Base-by-base conservation (phyloP, 2,888 invertebrate genomes). In the Strigamia crassipes region DNA sequence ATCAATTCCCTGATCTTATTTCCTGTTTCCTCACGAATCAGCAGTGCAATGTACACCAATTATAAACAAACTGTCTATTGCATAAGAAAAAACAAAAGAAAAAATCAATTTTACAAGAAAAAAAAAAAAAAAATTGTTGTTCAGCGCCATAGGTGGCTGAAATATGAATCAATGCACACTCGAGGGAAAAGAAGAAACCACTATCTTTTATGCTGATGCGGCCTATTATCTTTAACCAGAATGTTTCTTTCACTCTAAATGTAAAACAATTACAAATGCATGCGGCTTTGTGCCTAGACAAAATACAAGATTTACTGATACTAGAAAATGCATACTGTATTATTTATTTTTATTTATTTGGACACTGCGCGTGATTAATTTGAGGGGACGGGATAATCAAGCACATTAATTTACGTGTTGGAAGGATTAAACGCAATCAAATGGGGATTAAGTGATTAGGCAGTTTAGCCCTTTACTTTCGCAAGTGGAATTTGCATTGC, bases 351-450 rank as follows among this genome's bases (percentile, higher is more conserved):
- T n/a, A n/a, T n/a, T n/a, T n/a, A n/a, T n/a, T n/a, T n/a, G 5
- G 5, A n/a, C 56, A 61, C 21, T 21, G 9, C 9, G 10, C 18
- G 18, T 61, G 61, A 61, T 61, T 61, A 61, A 61, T 61, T 61
- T 18, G 21, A 21, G 23, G 61, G 23, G 61, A 61, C 61, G 61
- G 61, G 61, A 61, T 61, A 61, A 61, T 10, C 61, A 10, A 21
- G 23, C 61, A 61, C 10, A 61, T 61, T 61, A 12, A 61, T 61
- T 61, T 61, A 61, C 61, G 23, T 61, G 61, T 61, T 61, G 23
- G 4, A 18, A 61, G 61, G 61, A 61, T 61, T 61, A 61, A 61
- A 61, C 61, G 18, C 61, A 61, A 61, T 61, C 61, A 61, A 61
- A 61, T 61, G 61, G 18, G 61, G 61, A 5, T 61, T 61, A 10